A percentile compares a stretch with the other conserved stretches of the same genome.
These are phyloP conservation scores for Chlorodrepanis virens DNA, from an alignment of 2,113 vertebrate genomes.

Conservation along the genomic window DNA sequence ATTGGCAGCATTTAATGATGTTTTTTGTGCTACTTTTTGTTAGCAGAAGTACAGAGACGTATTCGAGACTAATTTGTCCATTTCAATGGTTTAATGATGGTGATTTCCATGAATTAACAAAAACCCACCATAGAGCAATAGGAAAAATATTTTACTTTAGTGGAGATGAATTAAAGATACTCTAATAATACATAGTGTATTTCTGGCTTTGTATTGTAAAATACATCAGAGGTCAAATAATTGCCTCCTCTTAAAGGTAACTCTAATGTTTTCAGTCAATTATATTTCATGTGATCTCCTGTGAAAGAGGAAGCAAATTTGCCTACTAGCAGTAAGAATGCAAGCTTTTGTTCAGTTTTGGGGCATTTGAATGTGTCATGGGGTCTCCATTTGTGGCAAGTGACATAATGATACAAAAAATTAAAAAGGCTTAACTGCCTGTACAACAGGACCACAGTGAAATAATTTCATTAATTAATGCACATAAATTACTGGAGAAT, in stretches of 20 bases:
- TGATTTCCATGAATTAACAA: neutral
- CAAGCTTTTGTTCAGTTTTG: neutral
- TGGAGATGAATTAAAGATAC: neutral
- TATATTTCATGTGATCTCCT: neutral
- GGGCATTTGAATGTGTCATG: neutral
- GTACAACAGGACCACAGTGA: neutral
- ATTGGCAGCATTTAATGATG: neutral
- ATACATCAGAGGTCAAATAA: neutral
- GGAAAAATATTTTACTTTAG: neutral
- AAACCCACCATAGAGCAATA: rapidly evolving
- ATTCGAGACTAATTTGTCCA: neutral
- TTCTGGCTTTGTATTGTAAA: neutral
- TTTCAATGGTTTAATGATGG: neutral
- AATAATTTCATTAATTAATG: neutral
- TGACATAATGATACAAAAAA: neutral
- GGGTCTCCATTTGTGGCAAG: neutral
- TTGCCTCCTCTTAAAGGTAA: neutral
- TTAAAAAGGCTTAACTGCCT: neutral
- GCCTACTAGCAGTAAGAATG: neutral
- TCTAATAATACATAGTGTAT: neutral
- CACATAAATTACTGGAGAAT: neutral
- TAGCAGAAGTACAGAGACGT: neutral
- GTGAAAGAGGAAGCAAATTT: neutral
- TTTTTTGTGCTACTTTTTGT: neutral
- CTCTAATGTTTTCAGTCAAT: neutral